Evolutionary conservation across 2,113 vertebrate genomes (phyloP).

Genomic region (Xerus inauris): DNA sequence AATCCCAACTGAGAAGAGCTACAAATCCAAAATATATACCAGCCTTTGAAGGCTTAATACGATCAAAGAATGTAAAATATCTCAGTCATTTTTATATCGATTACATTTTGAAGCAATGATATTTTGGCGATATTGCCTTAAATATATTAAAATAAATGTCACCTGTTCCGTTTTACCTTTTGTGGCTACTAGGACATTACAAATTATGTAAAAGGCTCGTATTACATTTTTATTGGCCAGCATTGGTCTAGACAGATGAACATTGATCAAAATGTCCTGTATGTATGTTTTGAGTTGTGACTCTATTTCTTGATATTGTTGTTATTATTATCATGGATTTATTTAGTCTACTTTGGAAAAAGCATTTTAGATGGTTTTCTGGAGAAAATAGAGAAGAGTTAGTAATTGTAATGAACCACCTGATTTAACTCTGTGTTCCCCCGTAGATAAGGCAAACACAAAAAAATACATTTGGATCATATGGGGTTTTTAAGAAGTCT

Average conservation of each 20-base stretch:
- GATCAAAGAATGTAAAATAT: not conserved
- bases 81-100: not conserved
- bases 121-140: constrained; percentile 19
- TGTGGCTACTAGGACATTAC: not conserved
- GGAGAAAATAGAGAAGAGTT: not conserved
- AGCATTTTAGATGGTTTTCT: not conserved
- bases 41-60: not conserved
- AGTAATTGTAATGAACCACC: not conserved
- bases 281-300: not conserved
- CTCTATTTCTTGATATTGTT: not conserved
- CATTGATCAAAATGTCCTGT: not conserved
- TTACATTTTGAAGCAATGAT: constrained; percentile 19
- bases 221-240: not conserved
- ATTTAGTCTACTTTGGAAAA: not conserved
- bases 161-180: constrained; percentile 7
- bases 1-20: not conserved
- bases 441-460: not conserved
- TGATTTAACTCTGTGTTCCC: not conserved
- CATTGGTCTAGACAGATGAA: not conserved
- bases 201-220: not conserved
- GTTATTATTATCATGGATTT: not conserved
- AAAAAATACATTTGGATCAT: not conserved
- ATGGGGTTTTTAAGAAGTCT: not conserved
- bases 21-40: not conserved
- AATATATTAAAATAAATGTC: not conserved